Evolutionary conservation across 2,888 invertebrate species (phyloP).

Genomic region (Clusia tigrina): DNA sequence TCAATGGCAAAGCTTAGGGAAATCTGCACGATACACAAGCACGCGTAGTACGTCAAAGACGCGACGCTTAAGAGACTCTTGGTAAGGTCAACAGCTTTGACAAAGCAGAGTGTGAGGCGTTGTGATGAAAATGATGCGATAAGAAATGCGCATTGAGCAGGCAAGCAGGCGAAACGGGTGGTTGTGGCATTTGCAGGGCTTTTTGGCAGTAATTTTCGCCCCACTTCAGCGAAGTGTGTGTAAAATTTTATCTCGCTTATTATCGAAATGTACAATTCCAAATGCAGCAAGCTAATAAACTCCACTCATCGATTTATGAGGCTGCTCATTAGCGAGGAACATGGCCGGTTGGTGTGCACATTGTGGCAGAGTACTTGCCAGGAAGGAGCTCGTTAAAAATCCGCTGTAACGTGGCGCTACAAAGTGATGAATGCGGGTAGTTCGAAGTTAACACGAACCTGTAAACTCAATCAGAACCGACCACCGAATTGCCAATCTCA

Average conservation of each 20-base stretch:
- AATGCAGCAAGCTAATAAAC: conserved; percentile 5
- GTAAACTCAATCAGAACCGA: conserved; percentile 9
- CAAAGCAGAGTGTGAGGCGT: not conserved
- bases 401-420: not conserved
- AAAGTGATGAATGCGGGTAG: conserved; percentile 3
- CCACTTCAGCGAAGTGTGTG: too few relatives aligned
- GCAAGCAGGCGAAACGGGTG: conserved; percentile 11
- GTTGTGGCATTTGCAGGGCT: too few relatives aligned
- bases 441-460: not conserved
- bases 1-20: conserved; percentile 42
- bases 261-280: not conserved
- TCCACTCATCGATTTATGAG: conserved; percentile 6
- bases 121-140: too few relatives aligned
- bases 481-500: not conserved
- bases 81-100: conserved; percentile 4
- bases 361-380: not conserved
- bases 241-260: too few relatives aligned
- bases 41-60: not conserved
- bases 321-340: conserved; percentile 15
- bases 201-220: too few relatives aligned
- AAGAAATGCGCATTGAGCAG: conserved; percentile 13
- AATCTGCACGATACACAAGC: conserved; percentile 45
- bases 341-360: not conserved
- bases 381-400: conserved; percentile 7
- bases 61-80: conserved; percentile 4